These are phyloP conservation scores for Araneus ventricosus DNA, from an alignment of 1,140 invertebrate genomes.

Conservation along the genomic window DNA sequence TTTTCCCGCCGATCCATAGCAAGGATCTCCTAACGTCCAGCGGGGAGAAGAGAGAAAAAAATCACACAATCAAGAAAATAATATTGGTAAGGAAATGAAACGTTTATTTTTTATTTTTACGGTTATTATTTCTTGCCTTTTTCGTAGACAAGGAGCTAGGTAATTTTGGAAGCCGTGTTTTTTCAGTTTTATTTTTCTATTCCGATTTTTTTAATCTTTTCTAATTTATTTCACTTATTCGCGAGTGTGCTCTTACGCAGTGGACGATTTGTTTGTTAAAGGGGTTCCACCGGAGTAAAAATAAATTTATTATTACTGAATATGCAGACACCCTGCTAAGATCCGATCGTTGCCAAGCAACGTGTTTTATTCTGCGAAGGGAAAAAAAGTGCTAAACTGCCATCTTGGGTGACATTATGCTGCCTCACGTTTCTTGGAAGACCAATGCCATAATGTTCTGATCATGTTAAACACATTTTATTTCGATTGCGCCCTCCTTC, in stretches of 20 bases:
- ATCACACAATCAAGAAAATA: slow-evolving; percentile 42
- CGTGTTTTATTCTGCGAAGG: slow-evolving; percentile 57
- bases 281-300: slow-evolving; percentile 41
- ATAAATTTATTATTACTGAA: slow-evolving; percentile 75
- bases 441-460: slow-evolving; percentile 63
- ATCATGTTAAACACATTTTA: slow-evolving; percentile 75
- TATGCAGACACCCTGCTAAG: slow-evolving; percentile 60
- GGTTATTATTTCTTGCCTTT: slow-evolving; percentile 11
- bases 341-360: slow-evolving; percentile 65
- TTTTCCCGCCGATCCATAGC: slow-evolving; percentile 57
- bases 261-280: slow-evolving; percentile 72
- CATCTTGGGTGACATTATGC: slow-evolving; percentile 74
- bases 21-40: slow-evolving; percentile 32
- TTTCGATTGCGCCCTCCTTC: slow-evolving; percentile 56
- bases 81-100: slow-evolving; percentile 63
- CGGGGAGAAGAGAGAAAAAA: not conserved
- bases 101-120: slow-evolving; percentile 35
- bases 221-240: slow-evolving; percentile 59
- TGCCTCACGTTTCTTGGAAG: slow-evolving; percentile 55
- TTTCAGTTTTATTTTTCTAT: slow-evolving; percentile 23
- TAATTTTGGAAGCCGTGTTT: slow-evolving; percentile 48
- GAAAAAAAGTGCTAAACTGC: slow-evolving; percentile 52
- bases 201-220: not conserved
- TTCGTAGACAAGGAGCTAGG: not conserved
- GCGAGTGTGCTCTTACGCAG: slow-evolving; percentile 13